Percentiles rank a stretch among this genome's conserved stretches.
These are phyloP conservation scores for Bombus sylvicola DNA, from an alignment of 1,140 invertebrate species.

Conservation along the genomic window DNA sequence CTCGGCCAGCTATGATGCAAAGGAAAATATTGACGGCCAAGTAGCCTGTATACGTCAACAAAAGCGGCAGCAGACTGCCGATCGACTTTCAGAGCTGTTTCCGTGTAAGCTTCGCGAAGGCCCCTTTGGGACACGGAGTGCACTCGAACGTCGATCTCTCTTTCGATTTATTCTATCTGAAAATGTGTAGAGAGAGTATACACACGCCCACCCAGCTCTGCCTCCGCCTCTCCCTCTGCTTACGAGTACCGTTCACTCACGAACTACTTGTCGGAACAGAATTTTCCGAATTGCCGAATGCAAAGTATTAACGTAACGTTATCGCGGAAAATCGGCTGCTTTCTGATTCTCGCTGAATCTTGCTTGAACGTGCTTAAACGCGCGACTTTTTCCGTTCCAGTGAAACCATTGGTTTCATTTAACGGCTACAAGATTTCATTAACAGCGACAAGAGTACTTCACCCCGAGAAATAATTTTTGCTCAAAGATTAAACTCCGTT, in stretches of 20 bases:
- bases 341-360: background rate
- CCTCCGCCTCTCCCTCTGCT: background rate
- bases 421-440: background rate
- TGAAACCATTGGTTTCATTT: background rate
- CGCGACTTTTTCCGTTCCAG: too few species aligned
- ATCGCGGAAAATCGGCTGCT: background rate
- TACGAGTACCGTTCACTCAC: background rate
- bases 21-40: conserved; percentile 50
- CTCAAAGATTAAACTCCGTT: background rate
- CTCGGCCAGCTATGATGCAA: conserved; percentile 17
- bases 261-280: background rate
- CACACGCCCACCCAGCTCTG: background rate
- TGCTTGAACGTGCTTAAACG: background rate
- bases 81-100: conserved; percentile 55
- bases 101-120: conserved; percentile 41
- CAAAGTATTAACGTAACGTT: background rate
- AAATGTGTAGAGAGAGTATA: conserved; percentile 30
- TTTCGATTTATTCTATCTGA: conserved; percentile 53
- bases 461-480: background rate
- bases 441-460: background rate
- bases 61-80: conserved; percentile 49
- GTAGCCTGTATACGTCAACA: conserved; percentile 46
- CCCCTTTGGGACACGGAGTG: conserved; percentile 36
- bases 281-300: conserved; percentile 8
- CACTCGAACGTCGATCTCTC: conserved; percentile 44